A percentile compares a stretch with the other conserved stretches of the same genome.
Conservation (phyloP, 1,140 invertebrate genomes). For the Charaxes varanes region DNA sequence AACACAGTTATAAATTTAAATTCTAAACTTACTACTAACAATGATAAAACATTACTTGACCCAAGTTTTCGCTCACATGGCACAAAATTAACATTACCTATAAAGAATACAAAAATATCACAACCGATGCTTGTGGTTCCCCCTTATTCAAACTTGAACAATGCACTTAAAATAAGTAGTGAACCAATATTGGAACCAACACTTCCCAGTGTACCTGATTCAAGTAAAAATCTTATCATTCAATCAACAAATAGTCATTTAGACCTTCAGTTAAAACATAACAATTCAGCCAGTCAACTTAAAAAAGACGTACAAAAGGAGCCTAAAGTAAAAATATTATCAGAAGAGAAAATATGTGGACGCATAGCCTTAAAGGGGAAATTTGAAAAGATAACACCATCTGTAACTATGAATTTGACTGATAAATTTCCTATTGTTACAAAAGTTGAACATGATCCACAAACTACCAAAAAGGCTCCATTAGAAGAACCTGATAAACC, state of each 20-base stretch:
- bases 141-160: conserved; percentile 14
- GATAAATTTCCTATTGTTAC: background rate
- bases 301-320: conserved; percentile 14
- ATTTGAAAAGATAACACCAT: conserved; percentile 38
- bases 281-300: no score
- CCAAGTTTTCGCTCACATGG: no score
- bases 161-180: conserved; percentile 12
- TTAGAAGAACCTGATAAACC: background rate
- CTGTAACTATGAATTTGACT: conserved; percentile 21
- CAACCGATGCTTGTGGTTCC: conserved; percentile 27
- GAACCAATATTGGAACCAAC: conserved; percentile 4
- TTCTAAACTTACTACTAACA: background rate
- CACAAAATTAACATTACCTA: conserved; percentile 5
- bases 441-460: conserved; percentile 1
- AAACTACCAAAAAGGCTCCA: background rate
- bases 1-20: conserved; percentile 8
- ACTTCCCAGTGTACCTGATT: background rate
- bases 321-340: conserved; percentile 38
- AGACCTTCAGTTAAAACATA: no score
- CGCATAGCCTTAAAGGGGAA: conserved; percentile 29
- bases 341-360: conserved; percentile 37
- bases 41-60: conserved; percentile 3
- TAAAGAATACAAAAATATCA: conserved; percentile 17
- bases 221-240: background rate
- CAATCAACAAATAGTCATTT: no score